Percentiles rank a stretch among this genome's conserved stretches.
These are phyloP conservation scores for Passer domesticus DNA, from an alignment of 2,113 vertebrate genomes.

Conservation along the genomic window DNA sequence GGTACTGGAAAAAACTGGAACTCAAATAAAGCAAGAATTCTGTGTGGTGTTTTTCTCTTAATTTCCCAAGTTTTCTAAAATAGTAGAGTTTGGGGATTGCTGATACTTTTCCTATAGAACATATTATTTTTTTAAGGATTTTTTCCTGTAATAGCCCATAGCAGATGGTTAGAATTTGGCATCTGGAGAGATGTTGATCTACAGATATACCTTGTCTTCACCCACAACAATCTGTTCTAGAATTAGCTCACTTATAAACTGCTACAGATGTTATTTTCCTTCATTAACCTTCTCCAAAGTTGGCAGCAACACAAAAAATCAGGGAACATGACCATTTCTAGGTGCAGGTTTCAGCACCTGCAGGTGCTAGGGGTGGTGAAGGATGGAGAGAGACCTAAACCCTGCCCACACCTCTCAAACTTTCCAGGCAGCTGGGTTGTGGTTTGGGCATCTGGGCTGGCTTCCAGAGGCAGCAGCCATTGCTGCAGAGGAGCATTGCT, in stretches of 20 bases:
- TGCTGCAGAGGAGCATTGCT: not conserved
- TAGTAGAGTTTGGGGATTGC: not conserved
- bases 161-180: conserved; percentile 3
- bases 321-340: rapidly evolving
- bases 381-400: not conserved
- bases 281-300: not conserved
- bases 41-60: not conserved
- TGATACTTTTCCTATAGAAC: not conserved
- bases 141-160: not conserved
- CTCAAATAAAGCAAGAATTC: not conserved
- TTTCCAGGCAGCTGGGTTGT: not conserved
- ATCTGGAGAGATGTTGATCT: not conserved
- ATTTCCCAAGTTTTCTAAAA: not conserved
- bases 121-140: not conserved
- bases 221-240: not conserved
- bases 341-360: not conserved
- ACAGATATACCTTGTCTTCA: conserved; percentile 1
- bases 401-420: not conserved
- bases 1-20: not conserved
- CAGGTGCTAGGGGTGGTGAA: not conserved
- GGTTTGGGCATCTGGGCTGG: not conserved
- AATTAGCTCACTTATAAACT: conserved; percentile 7
- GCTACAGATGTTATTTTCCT: not conserved
- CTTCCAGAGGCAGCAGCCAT: not conserved
- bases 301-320: not conserved